These are phyloP conservation scores for Carassius auratus DNA, from an alignment of 2,113 vertebrate genomes.

Conservation along the genomic window DNA sequence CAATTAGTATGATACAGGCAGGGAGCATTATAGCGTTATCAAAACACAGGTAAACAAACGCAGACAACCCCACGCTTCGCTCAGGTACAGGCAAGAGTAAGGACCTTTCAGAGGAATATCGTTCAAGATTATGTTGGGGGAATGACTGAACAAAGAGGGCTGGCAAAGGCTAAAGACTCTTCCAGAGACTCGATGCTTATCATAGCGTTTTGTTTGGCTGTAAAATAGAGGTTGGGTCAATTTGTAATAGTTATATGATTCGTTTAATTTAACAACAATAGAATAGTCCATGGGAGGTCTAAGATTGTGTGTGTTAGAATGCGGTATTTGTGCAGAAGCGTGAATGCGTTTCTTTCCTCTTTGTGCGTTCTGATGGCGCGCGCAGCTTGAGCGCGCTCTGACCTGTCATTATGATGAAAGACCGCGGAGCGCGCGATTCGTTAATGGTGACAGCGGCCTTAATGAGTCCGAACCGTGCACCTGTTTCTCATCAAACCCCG, in stretches of 20 bases:
- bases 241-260: neutral
- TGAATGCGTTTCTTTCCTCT: slow-evolving; percentile 7
- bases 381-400: slow-evolving; percentile 47
- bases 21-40: slow-evolving; percentile 36
- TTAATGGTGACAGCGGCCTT: slow-evolving; percentile 53
- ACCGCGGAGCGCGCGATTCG: slow-evolving; percentile 41
- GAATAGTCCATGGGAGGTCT: neutral
- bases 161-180: neutral
- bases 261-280: neutral
- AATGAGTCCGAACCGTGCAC: slow-evolving; percentile 57
- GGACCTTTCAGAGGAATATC: neutral
- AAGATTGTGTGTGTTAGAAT: neutral
- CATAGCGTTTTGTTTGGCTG: neutral
- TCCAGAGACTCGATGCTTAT: neutral
- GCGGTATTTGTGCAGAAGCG: neutral
- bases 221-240: neutral
- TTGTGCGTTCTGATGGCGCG: neutral
- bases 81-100: slow-evolving; percentile 16
- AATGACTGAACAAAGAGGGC: neutral
- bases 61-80: slow-evolving; percentile 34
- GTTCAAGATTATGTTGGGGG: slow-evolving; percentile 6
- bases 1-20: slow-evolving; percentile 45
- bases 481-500: slow-evolving; percentile 60
- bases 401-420: slow-evolving; percentile 60
- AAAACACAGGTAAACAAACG: slow-evolving; percentile 49